These are phyloP conservation scores for Leguminivora glycinivorella DNA, from an alignment of 1,140 invertebrate genomes.

Conservation along the genomic window DNA sequence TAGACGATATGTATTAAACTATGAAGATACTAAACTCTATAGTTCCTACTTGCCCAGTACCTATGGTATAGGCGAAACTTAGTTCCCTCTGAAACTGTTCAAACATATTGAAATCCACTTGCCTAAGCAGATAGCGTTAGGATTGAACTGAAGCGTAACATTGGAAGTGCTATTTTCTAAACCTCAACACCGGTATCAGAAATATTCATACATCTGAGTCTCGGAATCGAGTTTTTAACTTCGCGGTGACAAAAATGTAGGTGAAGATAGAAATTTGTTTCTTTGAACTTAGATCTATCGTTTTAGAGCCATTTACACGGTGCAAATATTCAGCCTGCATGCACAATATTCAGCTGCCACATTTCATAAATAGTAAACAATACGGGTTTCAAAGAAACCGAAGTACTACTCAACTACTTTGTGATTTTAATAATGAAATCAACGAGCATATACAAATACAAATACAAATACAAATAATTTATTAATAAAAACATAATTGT, in stretches of 20 bases:
- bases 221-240: background rate
- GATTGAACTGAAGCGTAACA: background rate
- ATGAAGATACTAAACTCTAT: background rate
- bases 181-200: background rate
- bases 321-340: too few relatives aligned
- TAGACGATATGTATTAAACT: background rate
- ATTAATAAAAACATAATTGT: too few relatives aligned
- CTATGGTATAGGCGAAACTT: background rate
- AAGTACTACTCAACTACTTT: too few relatives aligned
- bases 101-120: slow-evolving; percentile 7
- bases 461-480: too few relatives aligned
- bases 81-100: background rate
- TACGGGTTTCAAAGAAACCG: too few relatives aligned
- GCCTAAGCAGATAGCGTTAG: background rate
- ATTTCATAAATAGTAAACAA: too few relatives aligned
- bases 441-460: too few relatives aligned
- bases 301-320: background rate
- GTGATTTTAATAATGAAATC: too few relatives aligned
- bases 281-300: background rate
- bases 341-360: too few relatives aligned
- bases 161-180: background rate
- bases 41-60: too few relatives aligned
- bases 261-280: too few relatives aligned
- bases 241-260: background rate
- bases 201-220: background rate